phyloP scores from a whole-genome alignment of 2,113 vertebrate genomes.

The Nycticebus coucang region DNA sequence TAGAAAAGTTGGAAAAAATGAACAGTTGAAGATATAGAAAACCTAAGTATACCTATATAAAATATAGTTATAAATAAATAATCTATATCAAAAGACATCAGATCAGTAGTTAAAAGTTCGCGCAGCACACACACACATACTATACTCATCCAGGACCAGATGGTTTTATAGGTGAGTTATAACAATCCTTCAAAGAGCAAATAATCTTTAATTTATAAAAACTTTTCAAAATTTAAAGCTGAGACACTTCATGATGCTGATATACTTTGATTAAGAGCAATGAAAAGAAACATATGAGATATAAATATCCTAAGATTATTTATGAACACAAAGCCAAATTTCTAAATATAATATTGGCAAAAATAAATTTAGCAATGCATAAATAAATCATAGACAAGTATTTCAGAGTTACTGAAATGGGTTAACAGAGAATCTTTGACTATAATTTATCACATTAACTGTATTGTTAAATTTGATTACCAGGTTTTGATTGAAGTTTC shows the following conservation, averaged over 20 bases:
- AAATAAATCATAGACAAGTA: background rate
- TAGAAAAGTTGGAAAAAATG: background rate
- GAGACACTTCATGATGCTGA: background rate
- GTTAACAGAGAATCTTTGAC: background rate
- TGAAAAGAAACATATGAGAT: background rate
- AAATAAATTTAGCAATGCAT: background rate
- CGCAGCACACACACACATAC: background rate
- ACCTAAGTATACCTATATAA: background rate
- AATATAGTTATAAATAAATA: background rate
- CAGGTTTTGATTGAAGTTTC: background rate
- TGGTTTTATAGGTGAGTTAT: background rate
- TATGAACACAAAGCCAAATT: background rate
- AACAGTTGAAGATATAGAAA: background rate
- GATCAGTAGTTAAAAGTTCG: background rate
- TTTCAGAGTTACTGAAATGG: background rate
- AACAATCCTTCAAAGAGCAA: background rate
- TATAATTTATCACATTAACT: background rate
- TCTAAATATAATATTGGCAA: slow-evolving; percentile 15
- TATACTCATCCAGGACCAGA: background rate
- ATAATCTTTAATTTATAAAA: background rate
- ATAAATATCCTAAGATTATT: background rate
- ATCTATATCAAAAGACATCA: background rate
- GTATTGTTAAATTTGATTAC: background rate
- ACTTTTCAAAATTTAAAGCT: background rate
- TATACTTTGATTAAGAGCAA: background rate